Evolutionary conservation across 2,797 vertebrate species (phyloP), one percentile per base, ranked within the genome.

Genomic region (Manis javanica): DNA sequence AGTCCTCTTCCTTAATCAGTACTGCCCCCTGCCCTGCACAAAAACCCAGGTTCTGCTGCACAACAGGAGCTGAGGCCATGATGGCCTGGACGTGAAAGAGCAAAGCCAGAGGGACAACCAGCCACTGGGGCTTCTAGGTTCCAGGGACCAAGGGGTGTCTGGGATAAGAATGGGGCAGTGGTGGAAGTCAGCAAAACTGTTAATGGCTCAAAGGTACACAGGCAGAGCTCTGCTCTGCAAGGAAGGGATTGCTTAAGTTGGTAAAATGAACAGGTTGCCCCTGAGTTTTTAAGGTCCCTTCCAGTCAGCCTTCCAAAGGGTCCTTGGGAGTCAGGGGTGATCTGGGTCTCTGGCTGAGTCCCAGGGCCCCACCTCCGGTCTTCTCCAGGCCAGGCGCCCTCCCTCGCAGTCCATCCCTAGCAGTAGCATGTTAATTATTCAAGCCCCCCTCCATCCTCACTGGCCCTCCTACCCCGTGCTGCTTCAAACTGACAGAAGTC

Each of bases 361-460:
- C 64, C 19, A 21, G 69, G 9, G 37, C 61, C n/a, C 68, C 24
- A 12, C 46, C 59, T 63, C 63, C 42, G 1, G 13, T 66, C 42
- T 24, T 86, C 55, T 71, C 55, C 21, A 81, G 39, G 15, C 46
- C 24, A 13, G 24, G 68, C 21, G 15, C 21, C 31, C 64, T 74
- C 82, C 26, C n/a, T 53, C 49, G 66, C 49, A 0, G 0, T 8
- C 42, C 26, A 37, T 18, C 19, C 31, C 23, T 13, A 15, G 53
- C 7, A n/a, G 49, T 4, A 61, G 7, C 37, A 7, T 5, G 3
- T 49, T 79, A 19, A 24, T 39, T 51, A 49, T 31, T 53, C 42
- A 61, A 66, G 75, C 7, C 23, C 46, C 71, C 37, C 63, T 75
- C 77, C 34, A 78, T 86, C 39, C 68, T 82, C 10, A 13, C 2